Percentiles rank a stretch among this genome's conserved stretches.
Evolutionary conservation across 1,140 invertebrate species (phyloP).

Genomic region (Trichonephila clavipes): DNA sequence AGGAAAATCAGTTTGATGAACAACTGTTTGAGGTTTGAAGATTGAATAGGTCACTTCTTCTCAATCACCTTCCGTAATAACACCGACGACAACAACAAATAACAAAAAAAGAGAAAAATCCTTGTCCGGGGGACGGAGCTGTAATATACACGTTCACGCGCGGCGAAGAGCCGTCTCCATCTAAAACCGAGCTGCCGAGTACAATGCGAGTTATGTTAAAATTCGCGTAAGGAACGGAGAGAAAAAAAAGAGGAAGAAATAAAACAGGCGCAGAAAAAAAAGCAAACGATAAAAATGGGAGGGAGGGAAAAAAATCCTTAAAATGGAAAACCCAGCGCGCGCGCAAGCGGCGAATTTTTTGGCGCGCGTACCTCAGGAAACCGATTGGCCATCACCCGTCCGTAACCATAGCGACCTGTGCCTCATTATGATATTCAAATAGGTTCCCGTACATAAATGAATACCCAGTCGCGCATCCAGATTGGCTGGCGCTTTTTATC

Average conservation of each 20-base stretch:
- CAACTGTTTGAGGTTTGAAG: neutral
- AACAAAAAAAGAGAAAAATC: slow-evolving; percentile 19
- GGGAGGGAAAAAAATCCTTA: neutral
- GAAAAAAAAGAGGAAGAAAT: slow-evolving; percentile 30
- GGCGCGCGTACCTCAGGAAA: slow-evolving; percentile 57
- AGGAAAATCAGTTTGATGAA: neutral
- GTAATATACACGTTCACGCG: slow-evolving; percentile 28
- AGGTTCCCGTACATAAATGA: slow-evolving; percentile 72
- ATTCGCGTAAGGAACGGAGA: slow-evolving; percentile 26
- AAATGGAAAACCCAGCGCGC: slow-evolving; percentile 62
- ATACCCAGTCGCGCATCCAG: slow-evolving; percentile 63
- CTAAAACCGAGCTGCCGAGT: slow-evolving; percentile 18
- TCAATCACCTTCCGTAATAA: neutral
- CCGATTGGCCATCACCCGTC: slow-evolving; percentile 70
- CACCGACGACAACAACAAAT: slow-evolving; percentile 4
- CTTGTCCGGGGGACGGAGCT: neutral
- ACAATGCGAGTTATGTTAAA: slow-evolving; percentile 62
- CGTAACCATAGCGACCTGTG: slow-evolving; percentile 58
- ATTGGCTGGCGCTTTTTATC: slow-evolving; percentile 60
- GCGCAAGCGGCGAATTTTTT: slow-evolving; percentile 50
- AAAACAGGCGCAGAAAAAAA: slow-evolving; percentile 19
- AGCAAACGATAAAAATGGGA: neutral
- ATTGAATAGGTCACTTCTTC: neutral
- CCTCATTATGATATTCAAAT: slow-evolving; percentile 76
- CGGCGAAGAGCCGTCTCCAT: slow-evolving; percentile 15